A percentile compares a stretch with the other conserved stretches of the same genome.
These are phyloP conservation scores for Indicator indicator DNA, from an alignment of 2,113 vertebrate genomes.

Conservation along the genomic window DNA sequence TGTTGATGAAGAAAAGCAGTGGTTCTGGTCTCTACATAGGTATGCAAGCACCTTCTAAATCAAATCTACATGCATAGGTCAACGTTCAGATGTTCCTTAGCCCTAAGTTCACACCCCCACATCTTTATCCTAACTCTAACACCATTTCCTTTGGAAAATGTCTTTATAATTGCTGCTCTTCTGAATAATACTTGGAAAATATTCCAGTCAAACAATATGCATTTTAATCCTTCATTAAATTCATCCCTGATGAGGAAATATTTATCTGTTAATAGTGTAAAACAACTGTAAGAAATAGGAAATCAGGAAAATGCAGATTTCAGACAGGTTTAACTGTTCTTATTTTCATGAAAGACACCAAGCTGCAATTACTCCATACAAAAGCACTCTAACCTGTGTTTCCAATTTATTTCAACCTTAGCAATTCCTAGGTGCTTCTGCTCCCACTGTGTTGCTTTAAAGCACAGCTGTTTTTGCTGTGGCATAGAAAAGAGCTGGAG, in stretches of 20 bases:
- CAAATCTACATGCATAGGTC: not conserved
- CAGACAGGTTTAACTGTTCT: not conserved
- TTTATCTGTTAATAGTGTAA: not conserved
- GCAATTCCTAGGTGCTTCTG: not conserved
- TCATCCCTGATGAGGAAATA: not conserved
- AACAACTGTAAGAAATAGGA: not conserved
- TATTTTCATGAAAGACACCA: not conserved
- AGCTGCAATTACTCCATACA: not conserved
- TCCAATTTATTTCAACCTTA: not conserved
- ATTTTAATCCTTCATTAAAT: not conserved
- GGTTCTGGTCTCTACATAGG: not conserved
- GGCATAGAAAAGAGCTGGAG: not conserved
- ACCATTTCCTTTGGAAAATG: not conserved
- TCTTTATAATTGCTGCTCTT: not conserved
- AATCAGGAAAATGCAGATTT: not conserved
- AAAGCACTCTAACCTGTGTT: not conserved
- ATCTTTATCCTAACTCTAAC: not conserved
- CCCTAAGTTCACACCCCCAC: not conserved
- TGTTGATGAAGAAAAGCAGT: not conserved
- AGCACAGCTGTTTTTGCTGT: not conserved
- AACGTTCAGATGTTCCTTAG: not conserved
- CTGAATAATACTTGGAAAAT: not conserved
- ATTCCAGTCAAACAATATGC: not conserved
- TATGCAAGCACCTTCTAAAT: not conserved
- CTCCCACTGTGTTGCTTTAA: not conserved